phyloP scores from a whole-genome alignment of 2,888 invertebrate species.

The Oligia latruncula region DNA sequence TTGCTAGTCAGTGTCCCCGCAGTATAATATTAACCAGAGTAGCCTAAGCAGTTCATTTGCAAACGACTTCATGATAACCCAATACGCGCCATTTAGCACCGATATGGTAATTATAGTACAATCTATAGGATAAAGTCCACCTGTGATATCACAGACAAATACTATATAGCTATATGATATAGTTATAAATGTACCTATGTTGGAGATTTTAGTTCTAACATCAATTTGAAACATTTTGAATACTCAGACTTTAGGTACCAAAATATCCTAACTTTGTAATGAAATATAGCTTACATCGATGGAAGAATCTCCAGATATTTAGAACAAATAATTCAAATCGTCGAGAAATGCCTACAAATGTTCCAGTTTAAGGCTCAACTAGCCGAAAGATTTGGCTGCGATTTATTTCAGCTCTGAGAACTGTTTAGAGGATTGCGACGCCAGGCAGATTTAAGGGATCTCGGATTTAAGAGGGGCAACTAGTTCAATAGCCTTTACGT shows the following conservation, averaged over 20 bases:
- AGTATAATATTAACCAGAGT: not conserved
- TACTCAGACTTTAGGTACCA: not conserved
- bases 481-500: constrained; percentile 2
- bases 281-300: not conserved
- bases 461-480: constrained; percentile 15
- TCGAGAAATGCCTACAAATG: constrained; percentile 15
- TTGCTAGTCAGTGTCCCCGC: no score
- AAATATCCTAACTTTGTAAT: not conserved
- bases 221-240: no score
- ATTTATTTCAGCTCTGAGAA: not conserved
- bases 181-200: no score
- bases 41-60: not conserved
- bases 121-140: constrained; percentile 21
- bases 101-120: constrained; percentile 4
- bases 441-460: constrained; percentile 15
- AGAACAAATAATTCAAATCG: constrained; percentile 9
- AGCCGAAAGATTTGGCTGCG: constrained; percentile 9
- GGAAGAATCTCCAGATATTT: not conserved
- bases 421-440: constrained; percentile 14
- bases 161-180: no score
- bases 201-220: no score
- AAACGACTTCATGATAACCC: constrained; percentile 34
- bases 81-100: constrained; percentile 13
- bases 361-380: constrained; percentile 25
- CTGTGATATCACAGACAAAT: not conserved